Base-by-base conservation (phyloP, 2,797 vertebrate genomes). In the Notolabrus celidotus region DNA sequence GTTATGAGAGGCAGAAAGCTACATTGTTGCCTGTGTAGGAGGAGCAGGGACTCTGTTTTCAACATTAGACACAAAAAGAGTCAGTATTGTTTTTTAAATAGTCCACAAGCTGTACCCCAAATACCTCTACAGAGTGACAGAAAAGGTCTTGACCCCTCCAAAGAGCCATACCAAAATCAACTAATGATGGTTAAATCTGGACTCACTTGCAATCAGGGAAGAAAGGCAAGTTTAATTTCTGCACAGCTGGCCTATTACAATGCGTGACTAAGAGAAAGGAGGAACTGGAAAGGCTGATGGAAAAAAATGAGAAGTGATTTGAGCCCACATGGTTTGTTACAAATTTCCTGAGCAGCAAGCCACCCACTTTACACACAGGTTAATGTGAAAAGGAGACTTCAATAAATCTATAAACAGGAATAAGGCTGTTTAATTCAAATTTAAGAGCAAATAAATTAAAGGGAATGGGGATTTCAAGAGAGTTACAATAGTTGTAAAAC, bases 21-120 rank as follows among this genome's bases (percentile, higher is more conserved):
- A 39, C 73, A 62, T 70, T 81, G 77, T 73, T 77, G 62, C 61
- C 55, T 80, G 84, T 54, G 87, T 83, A 64, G 87, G 88, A 67
- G 89, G 72, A 61, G 25, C 45, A 38, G 47, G 12, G 17, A 16
- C 38, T 72, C 74, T 88, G 91, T 46, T 91, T 88, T 79, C 67
- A 33, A 80, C 52, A 86, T 86, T 54, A 86, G 73, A 34, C 52
- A 15, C 41, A 46, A 27, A 72, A 62, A 77, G 31, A 53, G 5
- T n/a, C 55, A 65, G 11, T 7, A n/a, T 56, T 66, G 58, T 69
- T 67, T 54, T 31, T 67, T 4, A 67, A 58, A 51, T 17, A 49
- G 29, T 2, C 1, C 9, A 43, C 47, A 79, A 65, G 36, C 64
- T 67, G 46, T 20, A 67, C 53, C 52, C 16, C 47, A 72, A 71